phyloP scores from a whole-genome alignment of 35 echinoderm and acorn worm species.

The Eucidaris tribuloides region DNA sequence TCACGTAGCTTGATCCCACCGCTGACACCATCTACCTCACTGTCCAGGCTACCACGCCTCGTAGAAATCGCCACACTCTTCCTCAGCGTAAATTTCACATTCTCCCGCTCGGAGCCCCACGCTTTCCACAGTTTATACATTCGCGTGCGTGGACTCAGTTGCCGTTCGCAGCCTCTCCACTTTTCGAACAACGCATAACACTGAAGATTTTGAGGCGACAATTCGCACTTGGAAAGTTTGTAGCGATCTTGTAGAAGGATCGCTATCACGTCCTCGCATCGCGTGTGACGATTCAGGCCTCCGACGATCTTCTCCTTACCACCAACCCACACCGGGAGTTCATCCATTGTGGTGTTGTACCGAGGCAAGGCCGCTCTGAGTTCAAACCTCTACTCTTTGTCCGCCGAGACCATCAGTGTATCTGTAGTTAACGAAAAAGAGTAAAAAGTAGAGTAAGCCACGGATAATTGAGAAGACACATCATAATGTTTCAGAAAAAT shows the following conservation, averaged over 20 bases:
- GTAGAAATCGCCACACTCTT: constrained; percentile 27
- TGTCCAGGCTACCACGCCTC: background rate
- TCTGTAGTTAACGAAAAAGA: background rate
- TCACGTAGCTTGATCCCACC: background rate
- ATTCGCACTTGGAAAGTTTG: constrained; percentile 33
- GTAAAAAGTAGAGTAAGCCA: background rate
- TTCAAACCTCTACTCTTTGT: background rate
- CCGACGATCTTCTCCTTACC: constrained; percentile 53
- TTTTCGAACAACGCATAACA: constrained; percentile 55
- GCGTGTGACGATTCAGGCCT: constrained; percentile 54
- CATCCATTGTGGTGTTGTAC: constrained; percentile 26
- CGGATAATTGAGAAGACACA: background rate
- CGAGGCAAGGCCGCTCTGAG: background rate
- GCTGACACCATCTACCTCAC: background rate
- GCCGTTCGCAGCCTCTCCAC: constrained; percentile 72
- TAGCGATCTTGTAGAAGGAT: constrained; percentile 40
- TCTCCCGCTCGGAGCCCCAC: constrained; percentile 58
- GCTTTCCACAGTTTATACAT: constrained; percentile 79
- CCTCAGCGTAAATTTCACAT: constrained; percentile 69
- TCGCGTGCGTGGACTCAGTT: constrained; percentile 43
- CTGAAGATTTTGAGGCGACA: constrained; percentile 13
- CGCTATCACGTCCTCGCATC: constrained; percentile 55
- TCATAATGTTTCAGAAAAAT: background rate
- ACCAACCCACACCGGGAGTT: constrained; percentile 61
- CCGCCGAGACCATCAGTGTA: background rate